Evolutionary conservation across 2,113 vertebrate genomes (phyloP).

Genomic region (Lophotis ruficrista): DNA sequence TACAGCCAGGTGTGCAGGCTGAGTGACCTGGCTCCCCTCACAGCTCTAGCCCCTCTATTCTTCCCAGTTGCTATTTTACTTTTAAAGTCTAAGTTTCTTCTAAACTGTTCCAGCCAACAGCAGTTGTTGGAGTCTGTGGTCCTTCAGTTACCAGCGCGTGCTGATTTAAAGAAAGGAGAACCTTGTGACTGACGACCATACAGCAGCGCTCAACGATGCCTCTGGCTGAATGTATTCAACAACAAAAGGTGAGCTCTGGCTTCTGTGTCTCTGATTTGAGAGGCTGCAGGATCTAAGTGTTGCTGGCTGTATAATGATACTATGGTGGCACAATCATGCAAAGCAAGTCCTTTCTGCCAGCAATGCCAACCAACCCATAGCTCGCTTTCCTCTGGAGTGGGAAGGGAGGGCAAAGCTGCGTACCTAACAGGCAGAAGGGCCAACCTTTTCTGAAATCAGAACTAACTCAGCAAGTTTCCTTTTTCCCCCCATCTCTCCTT

Average conservation of each 20-base stretch:
- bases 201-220: neutral
- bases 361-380: neutral
- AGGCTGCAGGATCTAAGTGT: fast-evolving
- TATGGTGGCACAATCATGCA: neutral
- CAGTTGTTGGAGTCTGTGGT: neutral
- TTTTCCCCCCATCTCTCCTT: neutral
- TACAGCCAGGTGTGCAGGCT: constrained; percentile 8
- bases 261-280: neutral
- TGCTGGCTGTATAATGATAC: neutral
- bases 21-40: neutral
- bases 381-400: neutral
- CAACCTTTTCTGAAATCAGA: neutral
- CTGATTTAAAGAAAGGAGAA: neutral
- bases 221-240: neutral
- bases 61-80: neutral
- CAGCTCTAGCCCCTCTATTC: neutral
- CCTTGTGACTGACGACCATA: neutral
- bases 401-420: neutral
- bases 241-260: neutral
- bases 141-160: neutral
- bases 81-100: neutral
- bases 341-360: neutral
- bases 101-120: neutral
- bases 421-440: neutral
- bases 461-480: neutral